Percentiles rank a stretch among this genome's conserved stretches.
Evolutionary conservation across 2,113 vertebrate genomes (phyloP).

Genomic region (Potamarius usumacintae): DNA sequence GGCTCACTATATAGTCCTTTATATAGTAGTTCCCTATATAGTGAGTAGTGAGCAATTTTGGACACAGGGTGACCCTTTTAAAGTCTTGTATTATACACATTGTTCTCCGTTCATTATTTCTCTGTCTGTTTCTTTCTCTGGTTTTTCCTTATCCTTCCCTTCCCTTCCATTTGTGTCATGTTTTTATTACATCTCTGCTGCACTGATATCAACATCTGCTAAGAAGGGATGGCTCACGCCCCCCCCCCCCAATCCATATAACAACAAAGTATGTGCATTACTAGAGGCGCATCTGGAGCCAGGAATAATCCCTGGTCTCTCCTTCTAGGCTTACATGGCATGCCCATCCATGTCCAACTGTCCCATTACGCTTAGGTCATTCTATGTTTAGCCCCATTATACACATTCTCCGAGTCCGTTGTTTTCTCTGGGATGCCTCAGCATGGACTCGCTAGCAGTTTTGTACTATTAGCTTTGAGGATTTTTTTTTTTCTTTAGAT

Average conservation of each 20-base stretch:
- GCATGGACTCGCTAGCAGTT: not conserved
- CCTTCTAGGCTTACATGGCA: conserved; percentile 56
- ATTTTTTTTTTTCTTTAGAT: not conserved
- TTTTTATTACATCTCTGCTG: not conserved
- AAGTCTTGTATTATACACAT: not conserved
- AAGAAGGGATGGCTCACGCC: not conserved
- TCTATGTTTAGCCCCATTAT: conserved; percentile 61
- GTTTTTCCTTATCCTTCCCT: not conserved
- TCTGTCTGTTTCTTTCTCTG: not conserved
- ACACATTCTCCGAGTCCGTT: not conserved
- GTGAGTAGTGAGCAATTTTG: no score
- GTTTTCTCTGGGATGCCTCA: not conserved
- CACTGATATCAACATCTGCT: not conserved
- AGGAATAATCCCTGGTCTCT: conserved; percentile 50
- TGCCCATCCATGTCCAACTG: conserved; percentile 58
- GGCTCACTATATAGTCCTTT: no score
- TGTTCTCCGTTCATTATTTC: not conserved
- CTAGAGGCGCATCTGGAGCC: conserved; percentile 32
- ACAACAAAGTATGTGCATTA: conserved; percentile 37
- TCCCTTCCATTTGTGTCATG: not conserved
- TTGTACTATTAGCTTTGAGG: not conserved
- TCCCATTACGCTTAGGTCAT: conserved; percentile 55
- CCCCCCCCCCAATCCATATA: not conserved
- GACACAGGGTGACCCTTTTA: not conserved
- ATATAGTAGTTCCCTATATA: no score